These are phyloP conservation scores for Pomacea maculata DNA, from an alignment of 1,140 invertebrate genomes.

Conservation along the genomic window DNA sequence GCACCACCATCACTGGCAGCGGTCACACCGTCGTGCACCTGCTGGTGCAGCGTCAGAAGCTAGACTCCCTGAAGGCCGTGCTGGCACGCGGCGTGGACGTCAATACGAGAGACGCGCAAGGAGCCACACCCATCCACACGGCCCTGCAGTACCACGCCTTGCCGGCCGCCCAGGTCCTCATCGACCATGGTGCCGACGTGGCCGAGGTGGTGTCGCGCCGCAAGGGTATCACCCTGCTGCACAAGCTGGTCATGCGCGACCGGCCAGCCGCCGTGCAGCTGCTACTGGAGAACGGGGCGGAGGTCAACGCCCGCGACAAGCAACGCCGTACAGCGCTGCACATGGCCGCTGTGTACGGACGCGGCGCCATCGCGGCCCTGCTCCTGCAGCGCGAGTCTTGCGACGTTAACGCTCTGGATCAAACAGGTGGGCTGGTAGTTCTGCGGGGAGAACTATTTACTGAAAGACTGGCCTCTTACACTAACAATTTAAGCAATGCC, in stretches of 20 bases:
- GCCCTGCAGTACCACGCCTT: constrained; percentile 20
- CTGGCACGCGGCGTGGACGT: constrained; percentile 43
- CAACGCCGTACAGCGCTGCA: constrained; percentile 46
- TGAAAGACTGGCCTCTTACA: too few species aligned
- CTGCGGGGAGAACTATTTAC: too few species aligned
- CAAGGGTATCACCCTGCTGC: constrained; percentile 46
- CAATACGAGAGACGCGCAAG: constrained; percentile 14
- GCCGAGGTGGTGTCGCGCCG: constrained; percentile 40
- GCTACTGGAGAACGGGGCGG: constrained; percentile 47
- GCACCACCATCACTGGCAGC: constrained; percentile 47
- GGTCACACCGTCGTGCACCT: constrained; percentile 48
- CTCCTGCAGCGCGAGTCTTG: constrained; percentile 40
- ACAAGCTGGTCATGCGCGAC: constrained; percentile 48
- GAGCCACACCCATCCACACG: constrained; percentile 36
- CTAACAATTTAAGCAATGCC: too few species aligned
- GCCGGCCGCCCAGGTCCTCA: constrained; percentile 40
- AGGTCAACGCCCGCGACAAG: constrained; percentile 40
- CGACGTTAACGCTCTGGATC: constrained; percentile 45
- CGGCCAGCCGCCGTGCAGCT: constrained; percentile 42
- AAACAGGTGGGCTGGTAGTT: constrained; percentile 28
- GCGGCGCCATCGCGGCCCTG: constrained; percentile 39
- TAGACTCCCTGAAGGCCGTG: constrained; percentile 33
- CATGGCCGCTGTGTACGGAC: constrained; percentile 40
- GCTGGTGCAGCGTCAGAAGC: constrained; percentile 41
- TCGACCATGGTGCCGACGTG: constrained; percentile 49